These are phyloP conservation scores for Corella eumyota DNA, from an alignment of 23 tunicate genomes.

Conservation along the genomic window DNA sequence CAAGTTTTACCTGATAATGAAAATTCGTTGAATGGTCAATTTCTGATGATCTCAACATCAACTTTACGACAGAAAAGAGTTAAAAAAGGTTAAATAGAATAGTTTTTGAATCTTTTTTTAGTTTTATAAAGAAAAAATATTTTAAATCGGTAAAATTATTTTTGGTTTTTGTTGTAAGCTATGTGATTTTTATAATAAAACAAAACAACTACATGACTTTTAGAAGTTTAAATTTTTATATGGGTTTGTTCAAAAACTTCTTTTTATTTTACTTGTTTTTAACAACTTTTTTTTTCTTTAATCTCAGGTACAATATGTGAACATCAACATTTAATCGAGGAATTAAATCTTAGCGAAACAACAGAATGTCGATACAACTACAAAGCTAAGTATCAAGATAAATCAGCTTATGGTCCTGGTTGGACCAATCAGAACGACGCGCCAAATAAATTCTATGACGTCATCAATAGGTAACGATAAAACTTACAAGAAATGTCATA, in stretches of 20 bases:
- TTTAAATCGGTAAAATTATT: no score
- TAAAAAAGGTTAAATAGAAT: conserved; percentile 5
- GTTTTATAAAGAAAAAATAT: no score
- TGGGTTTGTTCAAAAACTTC: no score
- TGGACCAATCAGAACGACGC: background rate
- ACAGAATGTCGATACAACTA: background rate
- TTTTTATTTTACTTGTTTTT: no score
- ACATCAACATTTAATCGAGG: background rate
- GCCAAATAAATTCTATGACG: background rate
- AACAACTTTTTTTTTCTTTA: no score
- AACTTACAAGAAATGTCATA: no score
- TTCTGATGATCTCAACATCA: conserved; percentile 14
- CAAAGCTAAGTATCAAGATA: background rate
- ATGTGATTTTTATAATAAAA: no score
- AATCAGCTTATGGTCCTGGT: background rate
- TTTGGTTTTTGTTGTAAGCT: no score
- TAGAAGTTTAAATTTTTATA: no score
- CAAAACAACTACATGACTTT: no score
- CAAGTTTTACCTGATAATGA: conserved; percentile 10
- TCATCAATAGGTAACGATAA: background rate
- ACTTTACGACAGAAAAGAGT: conserved; percentile 38
- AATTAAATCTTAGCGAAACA: background rate
- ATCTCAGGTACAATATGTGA: background rate
- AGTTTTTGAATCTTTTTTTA: background rate
- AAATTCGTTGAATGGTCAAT: conserved; percentile 19